Base-by-base conservation (phyloP, 2,888 invertebrate genomes). In the Papilio demoleus region DNA sequence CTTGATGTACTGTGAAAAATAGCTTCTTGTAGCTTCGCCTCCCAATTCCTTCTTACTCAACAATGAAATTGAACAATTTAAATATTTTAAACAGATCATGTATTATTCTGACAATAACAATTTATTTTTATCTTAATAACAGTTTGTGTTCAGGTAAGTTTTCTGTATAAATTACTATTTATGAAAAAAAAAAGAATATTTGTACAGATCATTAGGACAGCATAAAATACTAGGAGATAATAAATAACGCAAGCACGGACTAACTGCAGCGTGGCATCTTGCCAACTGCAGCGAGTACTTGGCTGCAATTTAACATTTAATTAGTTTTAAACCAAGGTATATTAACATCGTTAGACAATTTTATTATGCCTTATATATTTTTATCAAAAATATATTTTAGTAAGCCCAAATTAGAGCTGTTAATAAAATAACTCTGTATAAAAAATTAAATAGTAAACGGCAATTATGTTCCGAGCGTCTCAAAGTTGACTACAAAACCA, bases 1-100 rank as follows among this genome's bases (percentile, higher is more conserved):
- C 83, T 84, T 87, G 87, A 87, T 82, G 85, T 86, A 82, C 86
- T 80, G 79, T 76, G 78, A 79, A 78, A 77, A 82, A 82, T 78
- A 81, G 78, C 81, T 79, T 81, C 80, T 80, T 77, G 79, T 80
- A 81, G 82, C 83, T 86, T 81, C 74, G 73, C 80, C 68, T 77
- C 77, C 86, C 86, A 86, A 84, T 85, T 76, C 70, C 83, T 82
- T 82, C 75, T 74, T 76, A 73, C 74, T 75, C 75, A 82, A 79
- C 76, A 75, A 82, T 80, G 77, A 83, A 85, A 86, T 86, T 81
- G 75, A 79, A 79, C 78, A 8, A 17, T 64, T 24, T 56, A 53
- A 17, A 53, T 38, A 64, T 64, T 53, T 22, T 50, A 17, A 9
- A 22, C 17, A 38, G 12, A 36, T 3, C 31, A 4, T 31, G 31